Conservation (phyloP, 1,140 invertebrate genomes). For the Drosophila pseudoananassae region DNA sequence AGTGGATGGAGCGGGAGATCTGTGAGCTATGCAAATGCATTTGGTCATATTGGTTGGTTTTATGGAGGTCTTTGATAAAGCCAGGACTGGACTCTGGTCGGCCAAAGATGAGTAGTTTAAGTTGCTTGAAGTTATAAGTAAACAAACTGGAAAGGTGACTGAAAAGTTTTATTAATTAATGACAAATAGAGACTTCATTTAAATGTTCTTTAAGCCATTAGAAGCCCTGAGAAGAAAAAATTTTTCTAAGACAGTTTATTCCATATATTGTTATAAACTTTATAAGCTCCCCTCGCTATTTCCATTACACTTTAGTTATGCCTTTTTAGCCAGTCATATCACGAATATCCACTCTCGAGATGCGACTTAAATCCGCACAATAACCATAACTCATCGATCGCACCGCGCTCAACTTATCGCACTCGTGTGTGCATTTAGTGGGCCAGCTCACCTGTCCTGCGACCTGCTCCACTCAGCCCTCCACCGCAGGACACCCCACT, state of each 20-base stretch:
- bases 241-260: neutral
- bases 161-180: neutral
- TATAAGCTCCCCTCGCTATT: neutral
- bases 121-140: constrained; percentile 25
- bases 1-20: constrained; percentile 1
- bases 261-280: constrained; percentile 9
- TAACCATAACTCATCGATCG: constrained; percentile 52
- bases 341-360: constrained; percentile 20
- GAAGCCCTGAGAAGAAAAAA: too few relatives aligned
- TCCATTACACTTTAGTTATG: constrained; percentile 44
- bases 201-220: too few relatives aligned
- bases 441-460: constrained; percentile 52
- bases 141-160: constrained; percentile 23
- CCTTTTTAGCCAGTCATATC: constrained; percentile 26
- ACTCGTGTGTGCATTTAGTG: constrained; percentile 18
- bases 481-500: constrained; percentile 8
- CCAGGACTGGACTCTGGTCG: constrained; percentile 8
- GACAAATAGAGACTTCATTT: neutral
- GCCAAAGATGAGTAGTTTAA: constrained; percentile 27
- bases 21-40: constrained; percentile 55
- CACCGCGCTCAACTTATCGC: constrained; percentile 29
- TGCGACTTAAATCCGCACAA: constrained; percentile 21
- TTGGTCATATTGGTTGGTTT: constrained; percentile 65
- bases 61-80: constrained; percentile 60
- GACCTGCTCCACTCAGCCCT: neutral